Evolutionary conservation across 1,140 invertebrate genomes (phyloP), one percentile per base, ranked within the genome.

Genomic region (Drosophila hydei): DNA sequence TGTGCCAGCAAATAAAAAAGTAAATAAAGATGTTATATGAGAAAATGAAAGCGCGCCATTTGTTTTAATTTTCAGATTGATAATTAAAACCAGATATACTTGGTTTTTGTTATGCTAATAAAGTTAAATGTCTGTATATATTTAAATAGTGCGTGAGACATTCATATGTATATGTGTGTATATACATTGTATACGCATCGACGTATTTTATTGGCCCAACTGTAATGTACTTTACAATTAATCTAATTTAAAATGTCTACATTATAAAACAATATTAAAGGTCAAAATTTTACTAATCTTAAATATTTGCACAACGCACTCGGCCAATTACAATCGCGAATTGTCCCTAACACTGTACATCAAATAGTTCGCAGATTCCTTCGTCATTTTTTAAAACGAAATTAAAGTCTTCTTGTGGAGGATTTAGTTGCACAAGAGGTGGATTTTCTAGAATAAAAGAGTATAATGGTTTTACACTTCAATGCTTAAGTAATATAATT

Each of bases 251-350:
- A 88, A 79, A 83, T 43, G 59, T 79, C 75, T 88, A 87, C 63
- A 64, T 45, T 67, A 60, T 79, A 76, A 77, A 91, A 85, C 71
- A 91, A 79, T 75, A 92, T 90, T 71, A 92, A 78, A 92, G 83
- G 89, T 75, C 64, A 78, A 54, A 84, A 79, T 77, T 75, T 79
- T 91, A 67, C 75, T 74, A 83, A 89, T 70, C 77, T 75, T 75
- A 89, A 85, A 80, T 89, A 85, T 85, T 88, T 88, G 83, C 83
- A 88, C 83, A 89, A 88, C 60, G 78, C 77, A 88, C 69, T 62
- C 84, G 83, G 83, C 83, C 83, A 77, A 69, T 54, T 81, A 72
- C 68, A 84, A 64, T 45, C 54, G 59, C 63, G 43, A 43, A 65
- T 59, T 68, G 70, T 11, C 9, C 70, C 52, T 77, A 85, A 69